A percentile compares a stretch with the other conserved stretches of the same genome.
Evolutionary conservation across 2,888 invertebrate genomes (phyloP).

Genomic region (Archips crataeganus): DNA sequence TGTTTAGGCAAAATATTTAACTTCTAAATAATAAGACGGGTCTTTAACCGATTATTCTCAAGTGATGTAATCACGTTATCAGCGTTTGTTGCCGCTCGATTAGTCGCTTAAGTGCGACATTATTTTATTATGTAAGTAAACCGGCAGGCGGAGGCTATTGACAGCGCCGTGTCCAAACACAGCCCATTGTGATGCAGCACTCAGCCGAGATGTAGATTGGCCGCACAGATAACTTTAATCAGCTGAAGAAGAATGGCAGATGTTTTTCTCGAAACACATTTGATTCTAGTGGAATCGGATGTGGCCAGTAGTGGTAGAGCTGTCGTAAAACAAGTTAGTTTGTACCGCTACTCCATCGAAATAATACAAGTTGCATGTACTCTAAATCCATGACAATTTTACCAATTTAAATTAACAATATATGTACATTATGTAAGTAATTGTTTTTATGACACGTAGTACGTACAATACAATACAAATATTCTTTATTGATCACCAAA

Average conservation of each 20-base stretch:
- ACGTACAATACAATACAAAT: no score
- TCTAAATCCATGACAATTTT: no score
- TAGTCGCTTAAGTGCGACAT: conserved; percentile 62
- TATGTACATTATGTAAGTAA: no score
- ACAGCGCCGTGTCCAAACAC: conserved; percentile 28
- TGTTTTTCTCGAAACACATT: conserved; percentile 15
- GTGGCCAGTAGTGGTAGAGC: background rate
- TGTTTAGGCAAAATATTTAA: background rate
- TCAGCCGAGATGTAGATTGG: conserved; percentile 13
- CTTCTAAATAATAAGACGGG: conserved; percentile 41
- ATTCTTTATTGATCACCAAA: no score
- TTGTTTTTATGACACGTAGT: no score
- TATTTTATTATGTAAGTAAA: conserved; percentile 62
- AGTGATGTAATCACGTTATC: conserved; percentile 41
- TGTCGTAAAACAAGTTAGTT: no score
- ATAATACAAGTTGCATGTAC: no score
- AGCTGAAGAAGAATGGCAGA: conserved; percentile 30
- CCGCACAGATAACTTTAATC: conserved; percentile 11
- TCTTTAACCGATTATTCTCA: conserved; percentile 54
- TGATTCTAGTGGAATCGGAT: background rate
- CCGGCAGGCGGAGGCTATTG: conserved; percentile 40
- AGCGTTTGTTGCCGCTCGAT: conserved; percentile 35
- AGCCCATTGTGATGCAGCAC: conserved; percentile 23
- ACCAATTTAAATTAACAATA: no score
- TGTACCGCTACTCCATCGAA: no score